Evolutionary conservation across 2,888 invertebrate species (phyloP).

Genomic region (Apocheima hispidaria): DNA sequence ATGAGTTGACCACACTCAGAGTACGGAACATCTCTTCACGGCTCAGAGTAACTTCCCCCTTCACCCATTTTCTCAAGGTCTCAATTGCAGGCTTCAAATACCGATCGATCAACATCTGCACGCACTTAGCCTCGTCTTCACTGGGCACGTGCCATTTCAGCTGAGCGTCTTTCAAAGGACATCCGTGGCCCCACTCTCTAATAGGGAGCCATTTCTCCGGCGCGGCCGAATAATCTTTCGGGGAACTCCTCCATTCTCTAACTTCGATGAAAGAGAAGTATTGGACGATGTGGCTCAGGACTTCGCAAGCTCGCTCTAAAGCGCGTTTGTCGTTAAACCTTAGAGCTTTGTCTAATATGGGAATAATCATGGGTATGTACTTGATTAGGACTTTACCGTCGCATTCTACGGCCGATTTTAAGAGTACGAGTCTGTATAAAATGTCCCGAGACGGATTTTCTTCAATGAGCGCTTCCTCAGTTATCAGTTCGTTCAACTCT

Average conservation of each 20-base stretch:
- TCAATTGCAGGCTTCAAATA: constrained; percentile 89
- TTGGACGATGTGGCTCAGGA: constrained; percentile 86
- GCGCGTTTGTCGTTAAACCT: constrained; percentile 90
- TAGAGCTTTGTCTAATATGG: constrained; percentile 90
- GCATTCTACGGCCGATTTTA: constrained; percentile 90
- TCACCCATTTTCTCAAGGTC: constrained; percentile 85
- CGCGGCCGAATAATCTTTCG: constrained; percentile 87
- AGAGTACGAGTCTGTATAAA: constrained; percentile 90
- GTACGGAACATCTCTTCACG: constrained; percentile 89
- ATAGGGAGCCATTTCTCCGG: constrained; percentile 90
- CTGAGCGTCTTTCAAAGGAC: constrained; percentile 87
- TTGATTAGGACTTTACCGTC: constrained; percentile 87
- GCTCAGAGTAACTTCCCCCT: constrained; percentile 80
- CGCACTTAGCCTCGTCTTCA: constrained; percentile 88
- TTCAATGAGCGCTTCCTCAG: constrained; percentile 89
- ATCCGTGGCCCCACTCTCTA: constrained; percentile 93
- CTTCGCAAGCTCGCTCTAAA: constrained; percentile 86
- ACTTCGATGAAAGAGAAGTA: constrained; percentile 88
- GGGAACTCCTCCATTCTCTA: constrained; percentile 87
- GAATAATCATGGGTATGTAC: constrained; percentile 88
- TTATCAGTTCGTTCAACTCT: constrained; percentile 87
- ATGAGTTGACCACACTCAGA: constrained; percentile 88
- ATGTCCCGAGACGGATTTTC: constrained; percentile 93
- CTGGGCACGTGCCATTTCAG: constrained; percentile 93
- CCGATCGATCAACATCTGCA: constrained; percentile 87